Base-by-base conservation (phyloP, 2,888 invertebrate species). In the Coelopa pilipes region DNA sequence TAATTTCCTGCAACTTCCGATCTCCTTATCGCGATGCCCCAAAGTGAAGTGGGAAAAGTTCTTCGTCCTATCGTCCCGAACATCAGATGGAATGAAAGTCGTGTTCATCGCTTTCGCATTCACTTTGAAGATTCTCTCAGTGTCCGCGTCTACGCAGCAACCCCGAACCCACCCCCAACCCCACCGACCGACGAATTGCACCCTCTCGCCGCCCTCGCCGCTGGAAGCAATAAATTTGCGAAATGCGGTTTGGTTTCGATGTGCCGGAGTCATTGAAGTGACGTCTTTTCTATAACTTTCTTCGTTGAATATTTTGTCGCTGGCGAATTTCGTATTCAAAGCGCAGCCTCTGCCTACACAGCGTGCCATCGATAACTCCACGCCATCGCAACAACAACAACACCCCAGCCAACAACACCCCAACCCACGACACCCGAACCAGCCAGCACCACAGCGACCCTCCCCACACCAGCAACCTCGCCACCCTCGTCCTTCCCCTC, bases 221-320 rank as follows among this genome's bases (percentile, higher is more conserved):
- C 47, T 47, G 70, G 34, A 34, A 34, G 34, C 70, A 45, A 70
- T 47, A 46, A 46, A 70, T 59, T 70, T 66, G 4, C 47, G 49
- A 59, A 57, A 70, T 45, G 46, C 59, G 70, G 57, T 59, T 57
- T 47, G 69, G 69, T 57, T 70, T 46, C 53, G 47, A 69, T 69
- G 59, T 70, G 69, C 59, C 69, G 59, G 57, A 70, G 59, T 57
- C 60, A 70, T 57, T 57, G 59, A 19, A 53, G 17, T 59, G 60
- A 59, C 70, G 59, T 59, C 47, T 19, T 67, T 13, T 4, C 47
- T 53, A 57, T 59, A 46, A 57, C 21, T 47, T 59, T 17, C 49
- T 70, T 59, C 24, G 24, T 46, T 49, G 70, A 13, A 47, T 46
- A 60, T 49, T 70, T 70, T 59, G 55, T 47, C 13, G 49, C 70